These are phyloP conservation scores for Crossocerus cetratus DNA, from an alignment of 2,888 invertebrate species.

Conservation along the genomic window DNA sequence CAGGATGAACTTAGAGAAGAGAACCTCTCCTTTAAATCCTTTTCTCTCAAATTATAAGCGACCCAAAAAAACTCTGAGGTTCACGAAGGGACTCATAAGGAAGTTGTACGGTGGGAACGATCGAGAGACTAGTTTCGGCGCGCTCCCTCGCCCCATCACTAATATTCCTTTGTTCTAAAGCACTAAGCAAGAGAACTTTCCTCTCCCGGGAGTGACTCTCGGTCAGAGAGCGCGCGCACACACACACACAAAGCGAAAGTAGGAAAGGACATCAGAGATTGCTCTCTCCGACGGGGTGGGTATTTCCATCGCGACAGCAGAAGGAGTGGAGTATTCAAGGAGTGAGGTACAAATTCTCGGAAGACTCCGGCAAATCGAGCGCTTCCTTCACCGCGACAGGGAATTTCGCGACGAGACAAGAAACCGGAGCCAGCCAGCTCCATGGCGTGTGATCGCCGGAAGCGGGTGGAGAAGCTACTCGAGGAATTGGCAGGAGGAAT, in stretches of 20 bases:
- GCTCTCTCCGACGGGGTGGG: not conserved
- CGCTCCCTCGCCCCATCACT: too few relatives aligned
- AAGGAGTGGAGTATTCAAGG: not conserved
- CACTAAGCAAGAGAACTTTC: not conserved
- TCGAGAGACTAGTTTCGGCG: too few relatives aligned
- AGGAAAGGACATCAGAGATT: not conserved
- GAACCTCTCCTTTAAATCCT: too few relatives aligned
- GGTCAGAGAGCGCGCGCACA: too few relatives aligned
- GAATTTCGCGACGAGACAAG: conserved; percentile 1
- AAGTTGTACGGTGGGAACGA: too few relatives aligned
- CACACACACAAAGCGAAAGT: not conserved
- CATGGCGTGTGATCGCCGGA: not conserved
- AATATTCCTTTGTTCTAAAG: not conserved
- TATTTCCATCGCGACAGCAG: not conserved
- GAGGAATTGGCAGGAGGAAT: not conserved
- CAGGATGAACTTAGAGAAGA: too few relatives aligned
- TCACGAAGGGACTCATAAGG: too few relatives aligned
- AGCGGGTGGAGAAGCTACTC: not conserved
- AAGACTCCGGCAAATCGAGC: not conserved
- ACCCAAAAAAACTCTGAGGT: too few relatives aligned
- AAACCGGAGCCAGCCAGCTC: not conserved
- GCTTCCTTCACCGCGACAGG: not conserved
- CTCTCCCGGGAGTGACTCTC: too few relatives aligned
- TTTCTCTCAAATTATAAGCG: too few relatives aligned
- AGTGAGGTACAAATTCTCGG: not conserved